Evolutionary conservation across 2,888 invertebrate genomes (phyloP), one percentile per base, ranked within the genome.

Genomic region (Uropetala carovei): DNA sequence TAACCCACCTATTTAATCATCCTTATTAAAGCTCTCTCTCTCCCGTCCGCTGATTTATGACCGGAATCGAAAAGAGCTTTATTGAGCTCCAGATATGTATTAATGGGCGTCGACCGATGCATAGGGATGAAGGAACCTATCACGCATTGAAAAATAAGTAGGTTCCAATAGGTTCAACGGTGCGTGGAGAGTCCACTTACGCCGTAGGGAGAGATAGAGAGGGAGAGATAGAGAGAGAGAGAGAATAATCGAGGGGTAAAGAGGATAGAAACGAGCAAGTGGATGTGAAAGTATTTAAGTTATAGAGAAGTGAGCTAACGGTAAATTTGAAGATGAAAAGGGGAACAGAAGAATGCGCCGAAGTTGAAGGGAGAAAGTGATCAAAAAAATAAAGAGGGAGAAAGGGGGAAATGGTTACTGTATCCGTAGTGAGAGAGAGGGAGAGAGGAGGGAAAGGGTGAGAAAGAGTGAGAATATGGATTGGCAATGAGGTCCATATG

Each of bases 211-310:
- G 75, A 22, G n/a, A 75, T 27, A 11, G 75, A n/a, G 75, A 22
- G n/a, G n/a, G n/a, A n/a, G 22, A 75, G n/a, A n/a, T 22, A 11
- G n/a, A n/a, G 83, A 30, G 18, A 83, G 14, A n/a, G n/a, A 86
- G 14, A 22, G 1, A 86, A 27, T 30, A n/a, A 2, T 30, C 11
- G 60, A 18, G 16, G 22, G n/a, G n/a, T n/a, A n/a, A n/a, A n/a
- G n/a, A 22, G 57, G 30, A 30, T 10, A 60, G 60, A 60, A 18
- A 22, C 60, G 18, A 14, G 27, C 10, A 30, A 30, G 22, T 27
- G 14, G 86, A 16, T 59, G 86, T 27, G 59, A 86, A 86, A 30
- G 86, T 75, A 86, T 58, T n/a, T n/a, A 86, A 22, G 60, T 16
- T 27, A 30, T 27, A 30, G 18, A 18, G 16, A 11, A 30, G 30